Evolutionary conservation across 2,113 vertebrate species (phyloP), one percentile per base, ranked within the genome.

Genomic region (Tyrannus savana): DNA sequence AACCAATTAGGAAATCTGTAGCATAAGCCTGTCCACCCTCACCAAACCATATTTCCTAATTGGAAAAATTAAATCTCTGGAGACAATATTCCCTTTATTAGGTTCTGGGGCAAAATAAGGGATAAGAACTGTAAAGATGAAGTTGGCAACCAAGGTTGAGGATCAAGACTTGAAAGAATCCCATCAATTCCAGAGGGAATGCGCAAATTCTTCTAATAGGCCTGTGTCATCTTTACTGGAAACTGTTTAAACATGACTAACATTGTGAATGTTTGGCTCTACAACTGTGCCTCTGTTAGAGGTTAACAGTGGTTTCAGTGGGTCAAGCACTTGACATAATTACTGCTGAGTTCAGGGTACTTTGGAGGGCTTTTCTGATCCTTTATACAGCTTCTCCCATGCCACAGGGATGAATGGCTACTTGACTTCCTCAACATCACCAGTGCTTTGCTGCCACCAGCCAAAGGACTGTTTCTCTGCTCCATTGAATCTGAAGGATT

Each of bases 321-420:
- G 96, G 92, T 96, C 91, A 97, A 28, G 94, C 2, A 13, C 59
- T 90, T 96, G 76, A 85, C 79, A 89, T 95, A 96, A 96, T 96
- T 93, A 64, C 87, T 67, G 89, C 69, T 47, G 84, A 55, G 85
- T 84, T 94, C 12, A 37, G 84, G 55, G 80, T 68, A 49, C 73
- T 95, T 96, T 52, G 74, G 44, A 93, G 86, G 63, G 66, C 76
- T 90, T 97, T 94, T 85, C 39, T 76, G 64, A 87, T 35, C 55
- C 66, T 89, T 85, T 60, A 59, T 72, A 77, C 41, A 87, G 37
- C 80, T 86, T 88, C 53, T 85, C 50, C 82, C 37, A 68, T 74
- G 69, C 63, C 75, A 71, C 5, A 12, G 42, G 80, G 80, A 81
- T 95, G 91, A 96, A 92, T 74, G 42, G 42, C 62, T 77, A 15